Evolutionary conservation across 2,113 vertebrate genomes (phyloP).

Genomic region (Microtus richardsoni): DNA sequence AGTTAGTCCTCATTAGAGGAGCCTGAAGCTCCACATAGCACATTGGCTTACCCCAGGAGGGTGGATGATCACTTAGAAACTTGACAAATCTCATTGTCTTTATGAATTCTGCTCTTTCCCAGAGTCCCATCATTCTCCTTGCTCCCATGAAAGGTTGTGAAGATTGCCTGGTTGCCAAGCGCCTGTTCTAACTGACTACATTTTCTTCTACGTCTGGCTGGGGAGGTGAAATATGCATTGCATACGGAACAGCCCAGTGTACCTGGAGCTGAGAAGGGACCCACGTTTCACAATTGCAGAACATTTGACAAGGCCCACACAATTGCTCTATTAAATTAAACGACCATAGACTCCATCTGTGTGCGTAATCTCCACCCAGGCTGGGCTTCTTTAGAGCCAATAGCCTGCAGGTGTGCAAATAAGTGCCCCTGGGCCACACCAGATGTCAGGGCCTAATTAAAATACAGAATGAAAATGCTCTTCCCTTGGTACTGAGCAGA

Average conservation of each 20-base stretch:
- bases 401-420: slow-evolving; percentile 78
- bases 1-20: background rate
- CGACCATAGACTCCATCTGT: slow-evolving; percentile 69
- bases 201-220: slow-evolving; percentile 58
- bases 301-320: slow-evolving; percentile 51
- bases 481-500: slow-evolving; percentile 26
- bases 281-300: slow-evolving; percentile 3
- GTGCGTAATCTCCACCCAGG: slow-evolving; percentile 58
- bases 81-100: slow-evolving; percentile 12
- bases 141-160: background rate
- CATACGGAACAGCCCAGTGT: background rate
- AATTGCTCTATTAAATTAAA: slow-evolving; percentile 76
- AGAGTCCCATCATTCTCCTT: background rate
- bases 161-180: slow-evolving; percentile 35
- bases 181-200: slow-evolving; percentile 5
- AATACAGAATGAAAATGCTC: slow-evolving; percentile 67
- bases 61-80: background rate
- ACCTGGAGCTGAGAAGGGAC: background rate
- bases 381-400: slow-evolving; percentile 55
- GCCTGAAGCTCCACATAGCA: background rate
- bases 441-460: slow-evolving; percentile 82
- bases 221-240: slow-evolving; percentile 58
- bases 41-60: slow-evolving; percentile 22
- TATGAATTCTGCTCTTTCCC: slow-evolving; percentile 35
- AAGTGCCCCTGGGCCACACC: slow-evolving; percentile 54